Percentiles rank a stretch among this genome's conserved stretches.
These are phyloP conservation scores for Lynx canadensis DNA, from an alignment of 2,113 vertebrate species.

Conservation along the genomic window DNA sequence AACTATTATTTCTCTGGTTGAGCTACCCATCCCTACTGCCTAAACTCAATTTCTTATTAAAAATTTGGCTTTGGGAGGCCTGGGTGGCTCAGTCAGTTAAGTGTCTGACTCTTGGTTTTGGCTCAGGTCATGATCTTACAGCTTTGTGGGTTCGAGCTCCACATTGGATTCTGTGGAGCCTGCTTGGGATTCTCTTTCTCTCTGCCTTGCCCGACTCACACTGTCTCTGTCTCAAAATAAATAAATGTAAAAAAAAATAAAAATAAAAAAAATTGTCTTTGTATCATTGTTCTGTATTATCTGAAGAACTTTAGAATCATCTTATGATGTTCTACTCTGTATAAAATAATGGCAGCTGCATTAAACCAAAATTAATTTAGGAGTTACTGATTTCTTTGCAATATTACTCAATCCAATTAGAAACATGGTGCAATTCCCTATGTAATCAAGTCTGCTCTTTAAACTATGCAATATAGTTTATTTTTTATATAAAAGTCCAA, in stretches of 20 bases:
- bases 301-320: slow-evolving; percentile 1
- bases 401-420: background rate
- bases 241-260: too few species aligned
- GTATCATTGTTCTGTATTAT: background rate
- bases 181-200: too few species aligned
- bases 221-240: too few species aligned
- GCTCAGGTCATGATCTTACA: too few species aligned
- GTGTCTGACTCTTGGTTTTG: too few species aligned
- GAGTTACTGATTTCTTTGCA: background rate
- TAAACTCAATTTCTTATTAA: background rate
- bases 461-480: background rate
- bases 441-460: background rate
- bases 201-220: too few species aligned
- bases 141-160: too few species aligned
- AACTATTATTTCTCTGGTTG: background rate
- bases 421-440: background rate
- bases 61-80: background rate
- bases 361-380: background rate
- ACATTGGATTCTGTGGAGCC: too few species aligned
- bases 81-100: too few species aligned
- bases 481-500: background rate
- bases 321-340: background rate
- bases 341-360: background rate
- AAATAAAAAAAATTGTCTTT: background rate
- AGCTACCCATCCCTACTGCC: background rate